Conservation (phyloP, 2,888 invertebrate species). For the Congeria kusceri region DNA sequence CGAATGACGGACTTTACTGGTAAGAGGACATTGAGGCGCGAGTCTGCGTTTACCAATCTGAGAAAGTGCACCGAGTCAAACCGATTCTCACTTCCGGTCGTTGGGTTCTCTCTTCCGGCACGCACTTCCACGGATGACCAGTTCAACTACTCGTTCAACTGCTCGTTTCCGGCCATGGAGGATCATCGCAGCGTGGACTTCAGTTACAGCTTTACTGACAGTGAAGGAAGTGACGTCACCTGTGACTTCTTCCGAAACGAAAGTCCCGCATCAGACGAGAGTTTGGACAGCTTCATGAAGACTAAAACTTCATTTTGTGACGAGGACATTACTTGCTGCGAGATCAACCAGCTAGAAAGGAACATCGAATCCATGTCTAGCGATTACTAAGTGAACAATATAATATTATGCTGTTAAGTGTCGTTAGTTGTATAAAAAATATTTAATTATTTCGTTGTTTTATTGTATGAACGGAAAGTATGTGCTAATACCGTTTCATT, state of each 20-base stretch:
- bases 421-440: too few relatives aligned
- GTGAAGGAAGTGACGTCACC: conserved; percentile 25
- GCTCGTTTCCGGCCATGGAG: conserved; percentile 33
- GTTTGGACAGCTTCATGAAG: conserved; percentile 31
- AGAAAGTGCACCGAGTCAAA: neutral
- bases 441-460: too few relatives aligned
- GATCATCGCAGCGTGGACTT: neutral
- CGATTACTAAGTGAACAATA: too few relatives aligned
- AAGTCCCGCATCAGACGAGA: conserved; percentile 4
- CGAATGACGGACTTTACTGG: neutral
- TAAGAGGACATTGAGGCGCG: conserved; percentile 19
- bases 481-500: too few relatives aligned
- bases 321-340: neutral
- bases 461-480: too few relatives aligned
- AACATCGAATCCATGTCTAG: neutral
- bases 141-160: conserved; percentile 28
- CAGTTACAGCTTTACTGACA: conserved; percentile 8
- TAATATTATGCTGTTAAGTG: too few relatives aligned
- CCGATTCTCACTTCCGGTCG: neutral
- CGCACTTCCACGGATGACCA: conserved; percentile 3
- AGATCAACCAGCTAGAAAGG: neutral
- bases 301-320: conserved; percentile 10
- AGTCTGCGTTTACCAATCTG: conserved; percentile 28
- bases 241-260: neutral
- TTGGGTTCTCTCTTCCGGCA: conserved; percentile 8